Percentiles rank a stretch among this genome's conserved stretches.
These are phyloP conservation scores for Sinopyrophorus schimmeli DNA, from an alignment of 2,888 invertebrate species.

Conservation along the genomic window DNA sequence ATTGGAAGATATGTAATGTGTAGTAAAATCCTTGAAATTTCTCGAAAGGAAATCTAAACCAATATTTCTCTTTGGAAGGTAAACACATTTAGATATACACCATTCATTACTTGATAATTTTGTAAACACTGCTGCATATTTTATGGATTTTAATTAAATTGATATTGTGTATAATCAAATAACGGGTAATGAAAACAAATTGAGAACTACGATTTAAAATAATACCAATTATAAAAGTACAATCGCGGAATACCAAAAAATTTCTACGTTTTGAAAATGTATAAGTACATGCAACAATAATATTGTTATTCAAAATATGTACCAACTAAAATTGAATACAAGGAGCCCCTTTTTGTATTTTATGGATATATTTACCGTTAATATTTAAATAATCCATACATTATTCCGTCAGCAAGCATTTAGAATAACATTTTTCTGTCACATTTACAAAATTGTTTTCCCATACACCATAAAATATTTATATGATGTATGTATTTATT, in stretches of 20 bases:
- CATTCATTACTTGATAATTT: too few species aligned
- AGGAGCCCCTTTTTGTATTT: conserved; percentile 9
- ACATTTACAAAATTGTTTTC: conserved; percentile 51
- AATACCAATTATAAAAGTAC: too few species aligned
- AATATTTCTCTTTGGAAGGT: too few species aligned
- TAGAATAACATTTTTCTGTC: conserved; percentile 47
- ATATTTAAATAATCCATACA: conserved; percentile 50
- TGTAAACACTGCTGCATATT: too few species aligned
- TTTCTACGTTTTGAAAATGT: too few species aligned
- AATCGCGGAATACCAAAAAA: too few species aligned
- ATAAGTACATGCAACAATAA: too few species aligned
- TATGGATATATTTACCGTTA: conserved; percentile 38
- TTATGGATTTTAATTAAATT: too few species aligned
- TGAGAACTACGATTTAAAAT: too few species aligned
- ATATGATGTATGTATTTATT: conserved; percentile 45
- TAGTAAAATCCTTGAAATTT: conserved; percentile 15
- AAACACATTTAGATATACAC: too few species aligned
- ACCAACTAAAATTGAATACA: not conserved
- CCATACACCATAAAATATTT: conserved; percentile 50
- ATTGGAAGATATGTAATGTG: conserved; percentile 47
- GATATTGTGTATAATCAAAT: too few species aligned
- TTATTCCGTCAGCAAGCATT: conserved; percentile 46
- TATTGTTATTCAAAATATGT: not conserved
- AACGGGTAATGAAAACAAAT: too few species aligned
- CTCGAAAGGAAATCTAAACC: conserved; percentile 20